Evolutionary conservation across 64 coral and sea anemone genomes (phyloP), one percentile per base, ranked within the genome.

Genomic region (Montipora sp.): DNA sequence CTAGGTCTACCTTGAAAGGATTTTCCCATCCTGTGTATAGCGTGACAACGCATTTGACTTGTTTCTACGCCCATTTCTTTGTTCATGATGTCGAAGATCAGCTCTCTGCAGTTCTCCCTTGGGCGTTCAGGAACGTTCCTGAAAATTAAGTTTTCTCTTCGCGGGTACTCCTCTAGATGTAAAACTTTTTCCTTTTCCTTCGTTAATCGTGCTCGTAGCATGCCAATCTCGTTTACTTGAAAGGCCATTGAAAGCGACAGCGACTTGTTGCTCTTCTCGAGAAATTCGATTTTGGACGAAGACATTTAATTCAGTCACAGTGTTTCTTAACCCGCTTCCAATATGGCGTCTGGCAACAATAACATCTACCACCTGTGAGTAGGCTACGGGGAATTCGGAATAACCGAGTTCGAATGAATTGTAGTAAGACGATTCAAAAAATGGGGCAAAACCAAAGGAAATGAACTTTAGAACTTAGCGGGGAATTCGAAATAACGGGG

Each of bases 121-220:
- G 24, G 9, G 19, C 55, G 3, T 65, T 83, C 80, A 6, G 21
- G 80, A 65, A 83, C 44, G 10, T 83, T 83, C 13, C 55, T 20
- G 80, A 83, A 83, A 5, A 83, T 36, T 63, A 83, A 47, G 55
- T 83, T 83, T 67, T 83, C 80, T 16, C 58, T 43, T 83, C 57
- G 55, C 63, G 55, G 44, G 63, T 83, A 46, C 8, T 43, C 57
- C 36, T 83, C 80, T 1, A 83, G 7, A 5, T 63, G 55, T 83
- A 83, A 7, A 4, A 63, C 63, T 8, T 65, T 66, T 47, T 83
- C 80, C 8, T 67, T 36, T 22, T 83, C 8, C 44, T 83, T 66
- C 80, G 67, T 83, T 18, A 83, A 8, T 67, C 65, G 8, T 22
- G 55, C 44, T 24, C 63, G 55, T 24, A 83, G 20, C 55, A 3